Evolutionary conservation across 1,140 invertebrate species (phyloP).

Genomic region (Macrobrachium nipponense): DNA sequence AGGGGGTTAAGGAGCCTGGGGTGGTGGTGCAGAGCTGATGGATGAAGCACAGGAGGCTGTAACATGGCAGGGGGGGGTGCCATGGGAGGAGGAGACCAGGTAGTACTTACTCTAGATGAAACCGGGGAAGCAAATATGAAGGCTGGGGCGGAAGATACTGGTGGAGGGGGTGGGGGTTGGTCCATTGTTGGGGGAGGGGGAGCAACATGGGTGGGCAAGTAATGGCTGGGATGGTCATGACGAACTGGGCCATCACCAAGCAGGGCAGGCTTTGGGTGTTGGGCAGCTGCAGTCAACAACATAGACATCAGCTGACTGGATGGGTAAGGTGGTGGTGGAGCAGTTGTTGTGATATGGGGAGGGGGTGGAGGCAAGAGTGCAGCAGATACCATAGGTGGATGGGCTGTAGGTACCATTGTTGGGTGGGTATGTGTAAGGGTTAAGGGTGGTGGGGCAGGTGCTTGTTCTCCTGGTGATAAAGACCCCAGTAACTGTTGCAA

Average conservation of each 20-base stretch:
- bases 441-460: constrained; percentile 34
- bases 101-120: constrained; percentile 26
- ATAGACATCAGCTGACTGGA: constrained; percentile 54
- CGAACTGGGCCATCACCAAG: constrained; percentile 57
- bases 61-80: constrained; percentile 34
- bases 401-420: background rate
- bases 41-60: constrained; percentile 45
- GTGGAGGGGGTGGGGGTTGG: constrained; percentile 50
- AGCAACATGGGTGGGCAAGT: constrained; percentile 69
- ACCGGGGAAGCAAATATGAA: constrained; percentile 42
- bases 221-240: constrained; percentile 70
- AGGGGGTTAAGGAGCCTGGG: constrained; percentile 49
- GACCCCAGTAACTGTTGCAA: constrained; percentile 67
- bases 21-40: constrained; percentile 19
- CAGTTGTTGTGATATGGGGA: constrained; percentile 62
- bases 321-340: constrained; percentile 58
- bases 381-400: constrained; percentile 22
- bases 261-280: constrained; percentile 44
- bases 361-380: constrained; percentile 10
- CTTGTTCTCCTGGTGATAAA: constrained; percentile 57
- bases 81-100: constrained; percentile 63
- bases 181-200: constrained; percentile 71
- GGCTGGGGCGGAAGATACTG: constrained; percentile 63
- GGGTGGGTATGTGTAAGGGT: constrained; percentile 23
- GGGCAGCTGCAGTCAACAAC: constrained; percentile 48